A percentile compares a stretch with the other conserved stretches of the same genome.
phyloP scores from a whole-genome alignment of 2,113 vertebrate species.

The Nerophis ophidion region DNA sequence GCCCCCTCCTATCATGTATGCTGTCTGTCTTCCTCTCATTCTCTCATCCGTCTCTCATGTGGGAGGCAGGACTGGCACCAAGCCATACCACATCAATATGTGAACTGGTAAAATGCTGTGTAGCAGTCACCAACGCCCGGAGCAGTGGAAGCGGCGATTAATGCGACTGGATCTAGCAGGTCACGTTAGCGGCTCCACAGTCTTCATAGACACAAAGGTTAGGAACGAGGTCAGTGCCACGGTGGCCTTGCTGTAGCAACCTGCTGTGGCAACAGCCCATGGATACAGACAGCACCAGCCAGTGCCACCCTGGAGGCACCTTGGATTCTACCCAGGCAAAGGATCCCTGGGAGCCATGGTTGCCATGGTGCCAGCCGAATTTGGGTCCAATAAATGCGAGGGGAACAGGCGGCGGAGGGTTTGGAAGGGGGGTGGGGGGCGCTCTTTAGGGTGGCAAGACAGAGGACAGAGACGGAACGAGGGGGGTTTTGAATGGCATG shows the following conservation, averaged over 20 bases:
- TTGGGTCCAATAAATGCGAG: conserved; percentile 68
- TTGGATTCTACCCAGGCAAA: conserved; percentile 69
- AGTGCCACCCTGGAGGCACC: conserved; percentile 64
- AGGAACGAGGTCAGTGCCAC: conserved; percentile 33
- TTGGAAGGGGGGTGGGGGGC: conserved; percentile 44
- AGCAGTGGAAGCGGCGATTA: conserved; percentile 39
- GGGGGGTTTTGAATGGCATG: conserved; percentile 33
- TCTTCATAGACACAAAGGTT: conserved; percentile 32
- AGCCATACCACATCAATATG: conserved; percentile 73
- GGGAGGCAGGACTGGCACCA: conserved; percentile 66
- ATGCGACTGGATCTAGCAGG: conserved; percentile 50
- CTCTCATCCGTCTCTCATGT: conserved; percentile 49
- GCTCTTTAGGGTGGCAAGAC: conserved; percentile 30
- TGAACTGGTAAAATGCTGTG: conserved; percentile 56
- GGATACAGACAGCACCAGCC: conserved; percentile 53
- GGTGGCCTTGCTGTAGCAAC: conserved; percentile 38
- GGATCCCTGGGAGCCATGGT: conserved; percentile 70
- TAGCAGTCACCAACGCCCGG: conserved; percentile 28
- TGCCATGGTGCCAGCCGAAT: conserved; percentile 75
- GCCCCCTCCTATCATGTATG: conserved; percentile 22
- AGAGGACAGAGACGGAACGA: conserved; percentile 29
- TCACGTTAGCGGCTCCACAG: conserved; percentile 50
- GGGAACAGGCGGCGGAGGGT: conserved; percentile 44
- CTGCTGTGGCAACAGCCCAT: conserved; percentile 42
- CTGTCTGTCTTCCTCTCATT: conserved; percentile 39